phyloP scores from a whole-genome alignment of 2,113 vertebrate genomes.

The Pygoscelis antarcticus region DNA sequence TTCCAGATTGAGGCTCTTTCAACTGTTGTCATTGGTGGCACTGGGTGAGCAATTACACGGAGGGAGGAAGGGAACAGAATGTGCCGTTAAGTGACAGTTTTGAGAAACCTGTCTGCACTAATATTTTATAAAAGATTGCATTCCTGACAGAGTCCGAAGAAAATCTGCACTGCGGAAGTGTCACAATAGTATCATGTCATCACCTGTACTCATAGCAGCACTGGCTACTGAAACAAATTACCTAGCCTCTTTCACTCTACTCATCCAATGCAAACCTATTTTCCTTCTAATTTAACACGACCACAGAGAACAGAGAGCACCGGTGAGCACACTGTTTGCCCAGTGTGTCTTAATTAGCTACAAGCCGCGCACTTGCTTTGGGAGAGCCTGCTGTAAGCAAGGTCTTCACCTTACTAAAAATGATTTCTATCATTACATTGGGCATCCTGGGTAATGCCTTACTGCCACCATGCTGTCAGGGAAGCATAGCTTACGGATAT shows the following conservation, averaged over 20 bases:
- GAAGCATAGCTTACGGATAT: neutral
- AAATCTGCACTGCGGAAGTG: neutral
- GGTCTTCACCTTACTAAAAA: too few relatives aligned
- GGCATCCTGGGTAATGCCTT: neutral
- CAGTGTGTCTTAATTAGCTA: neutral
- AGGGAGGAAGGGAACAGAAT: neutral
- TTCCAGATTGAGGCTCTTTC: neutral
- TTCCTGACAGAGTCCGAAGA: neutral
- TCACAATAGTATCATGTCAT: neutral
- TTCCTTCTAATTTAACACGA: neutral
- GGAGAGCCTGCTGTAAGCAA: neutral
- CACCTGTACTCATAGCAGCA: neutral
- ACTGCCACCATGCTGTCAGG: neutral
- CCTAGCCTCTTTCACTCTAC: neutral
- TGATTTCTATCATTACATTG: neutral
- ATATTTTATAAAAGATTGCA: neutral
- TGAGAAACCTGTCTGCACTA: neutral
- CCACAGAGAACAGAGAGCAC: neutral
- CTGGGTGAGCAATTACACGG: neutral
- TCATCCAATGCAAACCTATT: neutral
- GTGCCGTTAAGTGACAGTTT: neutral
- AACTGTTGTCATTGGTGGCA: neutral
- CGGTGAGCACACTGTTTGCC: neutral
- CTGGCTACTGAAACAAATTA: neutral
- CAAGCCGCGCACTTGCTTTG: neutral